phyloP scores from a whole-genome alignment of 2,113 vertebrate species.

The Hippocampus mohnikei region DNA sequence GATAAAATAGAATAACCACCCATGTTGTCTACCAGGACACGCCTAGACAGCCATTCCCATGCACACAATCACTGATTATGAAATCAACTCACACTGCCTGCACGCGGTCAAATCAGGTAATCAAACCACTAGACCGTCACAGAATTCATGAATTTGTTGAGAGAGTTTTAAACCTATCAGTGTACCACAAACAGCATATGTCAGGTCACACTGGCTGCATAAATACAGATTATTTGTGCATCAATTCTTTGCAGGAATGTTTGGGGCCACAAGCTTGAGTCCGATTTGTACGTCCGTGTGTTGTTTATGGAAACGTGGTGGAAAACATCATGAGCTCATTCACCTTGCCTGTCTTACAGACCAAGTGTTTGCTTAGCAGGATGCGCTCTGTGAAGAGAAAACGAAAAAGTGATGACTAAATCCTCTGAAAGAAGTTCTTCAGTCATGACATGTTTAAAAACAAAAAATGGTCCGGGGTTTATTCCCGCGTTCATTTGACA shows the following conservation, averaged over 20 bases:
- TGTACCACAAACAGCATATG: background rate
- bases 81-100: background rate
- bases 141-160: background rate
- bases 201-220: conserved; percentile 25
- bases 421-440: conserved; percentile 57
- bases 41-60: too few species aligned
- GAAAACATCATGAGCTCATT: conserved; percentile 8
- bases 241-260: conserved; percentile 13
- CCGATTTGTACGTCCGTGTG: background rate
- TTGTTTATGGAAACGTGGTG: conserved; percentile 7
- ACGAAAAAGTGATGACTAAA: conserved; percentile 42
- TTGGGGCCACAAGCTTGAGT: background rate
- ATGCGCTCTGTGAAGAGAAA: conserved; percentile 25
- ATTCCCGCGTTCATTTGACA: background rate
- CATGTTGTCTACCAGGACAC: too few species aligned
- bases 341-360: conserved; percentile 9
- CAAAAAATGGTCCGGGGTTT: background rate
- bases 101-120: background rate
- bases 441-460: conserved; percentile 38
- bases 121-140: background rate
- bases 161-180: background rate
- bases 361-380: conserved; percentile 20
- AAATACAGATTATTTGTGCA: conserved; percentile 20
- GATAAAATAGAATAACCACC: too few species aligned
- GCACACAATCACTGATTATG: too few species aligned